phyloP scores from a whole-genome alignment of 92 coral and sea anemone genomes.

The Palythoa heliodiscus region DNA sequence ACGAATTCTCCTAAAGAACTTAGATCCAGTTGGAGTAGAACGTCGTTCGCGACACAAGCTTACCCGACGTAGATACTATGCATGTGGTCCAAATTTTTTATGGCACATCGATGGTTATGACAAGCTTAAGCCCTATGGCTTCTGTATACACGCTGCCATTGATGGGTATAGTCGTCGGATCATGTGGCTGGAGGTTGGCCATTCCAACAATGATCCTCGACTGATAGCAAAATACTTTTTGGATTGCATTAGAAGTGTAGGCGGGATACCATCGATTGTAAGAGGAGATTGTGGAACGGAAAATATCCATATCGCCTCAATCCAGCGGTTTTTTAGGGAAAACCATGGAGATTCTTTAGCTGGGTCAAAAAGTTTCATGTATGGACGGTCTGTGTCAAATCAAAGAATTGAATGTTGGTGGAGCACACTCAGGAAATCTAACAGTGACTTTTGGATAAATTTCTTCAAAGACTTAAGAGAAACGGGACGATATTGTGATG shows the following conservation, averaged over 20 bases:
- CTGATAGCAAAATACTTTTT: background rate
- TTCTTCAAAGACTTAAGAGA: background rate
- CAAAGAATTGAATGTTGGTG: constrained; percentile 3
- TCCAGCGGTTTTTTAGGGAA: background rate
- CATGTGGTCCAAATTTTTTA: background rate
- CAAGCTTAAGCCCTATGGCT: too few species aligned
- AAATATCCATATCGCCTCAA: background rate
- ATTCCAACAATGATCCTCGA: constrained; percentile 1
- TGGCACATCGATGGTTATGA: too few species aligned
- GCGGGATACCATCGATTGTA: background rate
- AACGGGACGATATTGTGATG: background rate
- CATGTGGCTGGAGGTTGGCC: too few species aligned
- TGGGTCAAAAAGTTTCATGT: background rate
- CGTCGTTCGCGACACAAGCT: background rate
- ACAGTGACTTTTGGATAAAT: background rate
- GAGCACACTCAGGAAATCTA: background rate
- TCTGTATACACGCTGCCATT: too few species aligned
- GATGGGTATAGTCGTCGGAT: too few species aligned
- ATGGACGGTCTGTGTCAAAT: background rate
- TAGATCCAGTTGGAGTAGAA: constrained; percentile 1
- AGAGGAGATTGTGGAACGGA: background rate
- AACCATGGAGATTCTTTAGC: background rate
- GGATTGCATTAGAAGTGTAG: background rate
- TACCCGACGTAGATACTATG: background rate
- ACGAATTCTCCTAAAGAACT: background rate